Percentiles rank a stretch among this genome's conserved stretches.
phyloP scores from a whole-genome alignment of 2,113 vertebrate genomes.

The Rana temporaria region DNA sequence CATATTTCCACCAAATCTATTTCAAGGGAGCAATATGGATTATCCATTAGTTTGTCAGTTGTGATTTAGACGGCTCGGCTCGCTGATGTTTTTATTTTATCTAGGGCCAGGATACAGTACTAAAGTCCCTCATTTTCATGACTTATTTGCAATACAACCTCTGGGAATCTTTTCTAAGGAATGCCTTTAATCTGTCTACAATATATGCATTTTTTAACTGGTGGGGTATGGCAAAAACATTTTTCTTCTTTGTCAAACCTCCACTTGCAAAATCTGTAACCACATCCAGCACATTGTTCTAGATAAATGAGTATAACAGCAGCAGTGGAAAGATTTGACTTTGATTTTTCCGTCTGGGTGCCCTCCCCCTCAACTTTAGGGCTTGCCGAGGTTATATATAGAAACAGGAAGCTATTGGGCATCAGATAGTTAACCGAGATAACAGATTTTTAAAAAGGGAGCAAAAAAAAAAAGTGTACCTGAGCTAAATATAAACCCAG shows the following conservation, averaged over 20 bases:
- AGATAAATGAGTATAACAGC: conserved; percentile 43
- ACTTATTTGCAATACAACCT: conserved; percentile 31
- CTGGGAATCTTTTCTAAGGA: conserved; percentile 26
- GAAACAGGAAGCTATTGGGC: conserved; percentile 66
- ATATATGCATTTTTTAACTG: neutral
- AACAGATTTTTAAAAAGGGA: conserved; percentile 56
- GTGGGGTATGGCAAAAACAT: neutral
- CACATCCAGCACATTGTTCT: conserved; percentile 35
- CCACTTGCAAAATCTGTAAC: conserved; percentile 23
- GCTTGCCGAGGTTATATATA: conserved; percentile 53
- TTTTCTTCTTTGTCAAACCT: conserved; percentile 3
- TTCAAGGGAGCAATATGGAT: conserved; percentile 7
- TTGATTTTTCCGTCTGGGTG: conserved; percentile 54
- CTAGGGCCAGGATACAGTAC: conserved; percentile 1
- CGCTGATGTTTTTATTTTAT: conserved; percentile 10
- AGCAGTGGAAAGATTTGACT: conserved; percentile 52
- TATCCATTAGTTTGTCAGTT: conserved; percentile 23
- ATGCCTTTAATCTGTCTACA: conserved; percentile 10
- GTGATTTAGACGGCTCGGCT: neutral
- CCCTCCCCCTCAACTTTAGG: conserved; percentile 49
- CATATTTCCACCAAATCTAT: neutral
- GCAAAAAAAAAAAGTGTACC: conserved; percentile 64
- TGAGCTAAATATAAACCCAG: conserved; percentile 68
- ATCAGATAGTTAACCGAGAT: conserved; percentile 58
- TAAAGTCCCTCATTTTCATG: conserved; percentile 2